A percentile compares a stretch with the other conserved stretches of the same genome.
These are phyloP conservation scores for Saxidomus purpurata DNA, from an alignment of 1,140 invertebrate genomes.

Conservation along the genomic window DNA sequence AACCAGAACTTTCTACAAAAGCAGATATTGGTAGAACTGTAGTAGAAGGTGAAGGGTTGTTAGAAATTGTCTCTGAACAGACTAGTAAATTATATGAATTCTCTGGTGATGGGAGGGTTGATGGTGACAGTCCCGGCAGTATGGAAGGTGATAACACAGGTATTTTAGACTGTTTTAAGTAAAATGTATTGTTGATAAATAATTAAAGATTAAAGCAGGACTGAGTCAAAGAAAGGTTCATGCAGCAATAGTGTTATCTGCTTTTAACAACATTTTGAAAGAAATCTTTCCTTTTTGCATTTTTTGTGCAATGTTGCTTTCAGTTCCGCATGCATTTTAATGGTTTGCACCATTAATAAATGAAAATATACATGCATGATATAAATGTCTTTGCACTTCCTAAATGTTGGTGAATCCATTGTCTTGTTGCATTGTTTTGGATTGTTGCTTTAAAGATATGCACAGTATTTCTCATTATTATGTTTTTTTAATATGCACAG, in stretches of 20 bases:
- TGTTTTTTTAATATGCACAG: too few species aligned
- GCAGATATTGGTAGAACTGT: neutral
- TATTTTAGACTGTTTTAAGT: neutral
- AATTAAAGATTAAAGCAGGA: neutral
- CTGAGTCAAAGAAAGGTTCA: neutral
- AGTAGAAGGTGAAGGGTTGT: conserved; percentile 51
- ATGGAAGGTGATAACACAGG: conserved; percentile 7
- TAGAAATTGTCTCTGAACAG: neutral
- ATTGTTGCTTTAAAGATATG: too few species aligned
- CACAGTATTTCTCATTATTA: too few species aligned
- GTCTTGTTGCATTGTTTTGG: neutral
- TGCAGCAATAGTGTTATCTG: neutral
- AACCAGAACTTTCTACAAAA: neutral
- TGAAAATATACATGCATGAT: neutral
- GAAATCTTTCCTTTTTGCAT: neutral
- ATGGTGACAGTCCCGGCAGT: neutral
- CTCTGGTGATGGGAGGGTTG: conserved; percentile 16
- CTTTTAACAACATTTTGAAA: neutral
- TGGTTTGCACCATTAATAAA: neutral
- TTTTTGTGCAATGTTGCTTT: neutral
- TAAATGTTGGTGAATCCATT: neutral
- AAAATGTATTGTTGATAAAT: too few species aligned
- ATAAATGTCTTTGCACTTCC: neutral
- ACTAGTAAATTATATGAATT: conserved; percentile 12
- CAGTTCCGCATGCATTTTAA: neutral